A percentile compares a stretch with the other conserved stretches of the same genome.
These are phyloP conservation scores for Drosophila bifasciata DNA, from an alignment of 1,140 invertebrate species.

Conservation along the genomic window DNA sequence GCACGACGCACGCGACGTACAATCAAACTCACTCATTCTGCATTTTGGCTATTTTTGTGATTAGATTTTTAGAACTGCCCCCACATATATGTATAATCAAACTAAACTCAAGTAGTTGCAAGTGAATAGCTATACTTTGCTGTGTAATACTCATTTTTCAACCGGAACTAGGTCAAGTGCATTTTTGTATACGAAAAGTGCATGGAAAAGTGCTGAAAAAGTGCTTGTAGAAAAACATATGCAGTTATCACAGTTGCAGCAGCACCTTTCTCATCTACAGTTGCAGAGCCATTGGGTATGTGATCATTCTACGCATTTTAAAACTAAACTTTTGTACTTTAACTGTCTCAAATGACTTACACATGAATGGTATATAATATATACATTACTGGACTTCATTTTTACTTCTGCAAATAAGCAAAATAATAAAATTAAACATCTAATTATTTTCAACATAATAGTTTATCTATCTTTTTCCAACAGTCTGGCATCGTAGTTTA, in stretches of 20 bases:
- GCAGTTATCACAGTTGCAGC: slow-evolving; percentile 43
- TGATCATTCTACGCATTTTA: neutral
- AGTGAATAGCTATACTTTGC: neutral
- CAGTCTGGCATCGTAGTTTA: neutral
- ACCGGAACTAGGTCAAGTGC: slow-evolving; percentile 70
- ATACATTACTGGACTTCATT: no score
- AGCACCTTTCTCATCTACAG: slow-evolving; percentile 11
- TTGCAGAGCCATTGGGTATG: neutral
- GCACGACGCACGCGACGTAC: slow-evolving; percentile 31
- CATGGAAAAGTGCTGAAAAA: slow-evolving; percentile 51
- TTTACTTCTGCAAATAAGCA: no score
- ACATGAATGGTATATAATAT: no score
- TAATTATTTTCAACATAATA: no score
- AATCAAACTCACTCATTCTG: slow-evolving; percentile 63
- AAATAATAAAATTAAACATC: neutral
- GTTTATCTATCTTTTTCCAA: no score
- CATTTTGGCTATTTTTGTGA: slow-evolving; percentile 64
- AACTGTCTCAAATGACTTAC: no score
- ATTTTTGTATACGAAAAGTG: slow-evolving; percentile 43
- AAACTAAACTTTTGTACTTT: neutral
- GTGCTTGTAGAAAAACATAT: slow-evolving; percentile 53
- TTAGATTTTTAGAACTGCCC: slow-evolving; percentile 34
- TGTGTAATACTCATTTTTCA: neutral
- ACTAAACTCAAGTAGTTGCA: neutral
- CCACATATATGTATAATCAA: neutral